A percentile compares a stretch with the other conserved stretches of the same genome.
These are phyloP conservation scores for Hystrix cristata DNA, from an alignment of 2,113 vertebrate species.

Conservation along the genomic window DNA sequence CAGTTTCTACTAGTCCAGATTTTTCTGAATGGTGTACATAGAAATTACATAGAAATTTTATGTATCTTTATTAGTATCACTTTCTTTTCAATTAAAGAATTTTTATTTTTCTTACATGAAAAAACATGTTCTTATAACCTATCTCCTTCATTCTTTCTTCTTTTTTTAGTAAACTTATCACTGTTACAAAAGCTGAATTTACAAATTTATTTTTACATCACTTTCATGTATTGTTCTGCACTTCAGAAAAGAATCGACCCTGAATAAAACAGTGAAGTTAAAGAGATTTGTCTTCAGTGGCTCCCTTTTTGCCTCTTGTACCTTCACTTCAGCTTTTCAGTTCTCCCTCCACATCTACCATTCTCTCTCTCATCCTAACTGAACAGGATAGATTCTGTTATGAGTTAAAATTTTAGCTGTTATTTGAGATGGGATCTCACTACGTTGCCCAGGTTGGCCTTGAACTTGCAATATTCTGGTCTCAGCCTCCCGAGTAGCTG, in stretches of 20 bases:
- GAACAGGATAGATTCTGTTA: background rate
- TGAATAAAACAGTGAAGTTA: background rate
- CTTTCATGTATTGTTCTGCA: background rate
- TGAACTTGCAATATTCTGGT: background rate
- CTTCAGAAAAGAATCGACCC: background rate
- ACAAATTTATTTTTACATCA: background rate
- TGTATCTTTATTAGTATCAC: background rate
- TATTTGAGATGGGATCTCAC: background rate
- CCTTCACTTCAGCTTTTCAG: background rate
- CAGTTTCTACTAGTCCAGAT: background rate
- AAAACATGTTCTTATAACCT: background rate
- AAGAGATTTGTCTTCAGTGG: background rate
- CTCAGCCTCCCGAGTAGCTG: background rate
- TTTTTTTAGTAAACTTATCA: background rate
- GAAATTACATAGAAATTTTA: background rate
- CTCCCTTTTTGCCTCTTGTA: background rate
- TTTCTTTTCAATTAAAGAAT: background rate
- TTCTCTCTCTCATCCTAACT: background rate
- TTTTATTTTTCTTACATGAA: background rate
- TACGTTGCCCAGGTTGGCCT: background rate
- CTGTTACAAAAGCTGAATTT: background rate
- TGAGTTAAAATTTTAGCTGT: background rate
- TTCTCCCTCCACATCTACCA: background rate
- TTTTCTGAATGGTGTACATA: background rate
- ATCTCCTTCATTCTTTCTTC: background rate